These are phyloP conservation scores for Microctonus hyperodae DNA, from an alignment of 2,888 invertebrate genomes.

Conservation along the genomic window DNA sequence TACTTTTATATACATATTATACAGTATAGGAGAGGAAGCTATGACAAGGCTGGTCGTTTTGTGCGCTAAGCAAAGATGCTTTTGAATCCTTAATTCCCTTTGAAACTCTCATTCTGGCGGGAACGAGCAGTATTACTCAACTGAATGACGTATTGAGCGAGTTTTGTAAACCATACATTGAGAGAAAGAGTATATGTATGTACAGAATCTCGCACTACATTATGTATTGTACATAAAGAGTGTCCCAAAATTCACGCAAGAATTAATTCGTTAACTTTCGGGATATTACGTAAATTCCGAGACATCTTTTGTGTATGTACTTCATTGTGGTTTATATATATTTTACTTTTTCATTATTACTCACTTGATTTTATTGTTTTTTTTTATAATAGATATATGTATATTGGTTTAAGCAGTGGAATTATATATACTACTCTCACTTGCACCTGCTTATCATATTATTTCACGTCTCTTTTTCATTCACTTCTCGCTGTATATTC, in stretches of 20 bases:
- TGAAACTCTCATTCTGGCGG: constrained; percentile 63
- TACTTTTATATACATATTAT: constrained; percentile 5
- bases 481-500: constrained; percentile 34
- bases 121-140: constrained; percentile 62
- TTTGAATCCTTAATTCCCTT: constrained; percentile 64
- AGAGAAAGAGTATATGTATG: too few species aligned
- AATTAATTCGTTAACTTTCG: background rate
- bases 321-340: constrained; percentile 13
- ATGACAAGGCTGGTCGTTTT: constrained; percentile 52
- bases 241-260: background rate
- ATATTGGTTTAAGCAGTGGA: constrained; percentile 32
- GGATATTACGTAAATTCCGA: background rate
- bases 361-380: constrained; percentile 27
- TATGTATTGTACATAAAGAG: too few species aligned
- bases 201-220: too few species aligned
- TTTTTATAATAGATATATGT: too few species aligned
- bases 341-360: constrained; percentile 30
- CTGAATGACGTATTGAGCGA: constrained; percentile 64
- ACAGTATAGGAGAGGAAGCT: constrained; percentile 14
- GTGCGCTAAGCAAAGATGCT: constrained; percentile 61
- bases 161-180: constrained; percentile 57
- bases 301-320: too few species aligned
- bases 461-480: background rate
- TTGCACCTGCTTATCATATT: background rate
- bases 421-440: background rate